Conservation (phyloP, 2,888 invertebrate genomes). For the Ormia ochracea region DNA sequence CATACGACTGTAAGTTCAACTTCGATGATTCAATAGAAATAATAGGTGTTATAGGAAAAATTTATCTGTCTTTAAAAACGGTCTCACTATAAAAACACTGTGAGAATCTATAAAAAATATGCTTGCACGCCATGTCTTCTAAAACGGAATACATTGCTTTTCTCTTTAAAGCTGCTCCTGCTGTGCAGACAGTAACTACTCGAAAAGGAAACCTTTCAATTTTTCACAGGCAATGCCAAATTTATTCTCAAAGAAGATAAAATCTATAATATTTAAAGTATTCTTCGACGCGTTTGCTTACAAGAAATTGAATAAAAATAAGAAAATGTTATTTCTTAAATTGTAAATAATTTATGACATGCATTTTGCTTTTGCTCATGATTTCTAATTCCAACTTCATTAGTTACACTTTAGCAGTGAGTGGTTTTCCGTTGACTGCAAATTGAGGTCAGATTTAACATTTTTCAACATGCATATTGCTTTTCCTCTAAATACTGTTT, state of each 20-base stretch:
- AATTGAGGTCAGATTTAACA: conserved; percentile 54
- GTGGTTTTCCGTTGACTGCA: conserved; percentile 1
- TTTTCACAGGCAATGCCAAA: conserved; percentile 39
- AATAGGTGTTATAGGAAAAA: conserved; percentile 10
- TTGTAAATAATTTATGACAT: conserved; percentile 38
- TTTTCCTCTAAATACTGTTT: not conserved
- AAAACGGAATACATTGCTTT: not conserved
- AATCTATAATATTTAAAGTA: conserved; percentile 23
- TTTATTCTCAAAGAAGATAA: not conserved
- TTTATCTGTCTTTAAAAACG: conserved; percentile 34
- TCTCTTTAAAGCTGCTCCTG: not conserved
- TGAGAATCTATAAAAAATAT: conserved; percentile 41
- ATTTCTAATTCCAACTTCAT: conserved; percentile 11
- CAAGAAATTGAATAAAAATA: not conserved
- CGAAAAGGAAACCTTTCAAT: not conserved
- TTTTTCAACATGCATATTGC: conserved; percentile 28
- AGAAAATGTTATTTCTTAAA: conserved; percentile 4
- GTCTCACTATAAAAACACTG: not conserved
- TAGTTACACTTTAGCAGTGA: conserved; percentile 10
- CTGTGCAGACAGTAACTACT: not conserved
- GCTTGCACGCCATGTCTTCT: conserved; percentile 45
- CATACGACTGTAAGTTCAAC: not conserved
- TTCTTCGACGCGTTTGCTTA: not conserved
- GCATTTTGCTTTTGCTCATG: conserved; percentile 1
- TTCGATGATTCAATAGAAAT: not conserved